Evolutionary conservation across 2,113 vertebrate species (phyloP), one percentile per base, ranked within the genome.

Genomic region (Microcebus murinus): DNA sequence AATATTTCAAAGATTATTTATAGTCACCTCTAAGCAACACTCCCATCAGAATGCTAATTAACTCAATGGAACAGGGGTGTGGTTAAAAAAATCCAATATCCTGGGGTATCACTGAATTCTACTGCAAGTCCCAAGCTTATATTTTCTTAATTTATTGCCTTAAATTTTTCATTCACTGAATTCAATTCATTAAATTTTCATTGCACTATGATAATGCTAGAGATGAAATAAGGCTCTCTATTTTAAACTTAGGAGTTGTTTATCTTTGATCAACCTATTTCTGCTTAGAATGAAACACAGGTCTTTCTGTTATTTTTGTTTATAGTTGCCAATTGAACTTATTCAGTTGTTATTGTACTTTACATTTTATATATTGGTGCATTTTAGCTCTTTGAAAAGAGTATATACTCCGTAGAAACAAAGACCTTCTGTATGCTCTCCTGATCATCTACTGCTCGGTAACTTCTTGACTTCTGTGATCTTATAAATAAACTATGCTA

Each of bases 1-100:
- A 87, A 48, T 63, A 55, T 87, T 71, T 85, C 42, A 93, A 84
- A 77, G 45, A 52, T 92, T 61, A 88, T 79, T 87, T 77, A 61
- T 36, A 94, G 29, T 86, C 15, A 83, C n/a, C 14, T 70, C 10
- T 52, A 48, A 83, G 8, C 25, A 91, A 70, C 1, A 65, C 4
- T 76, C 1, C 70, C 14, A 88, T 42, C 79, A 83, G 34, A 79
- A 79, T 29, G 1, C 39, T 88, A 80, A 86, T 88, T 85, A 83
- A 82, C 15, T 85, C 63, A 93, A 50, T 81, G 14, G 27, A 81
- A 61, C 84, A 81, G 8, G 23, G n/a, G 14, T 77, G 25, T 88
- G 63, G 18, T 83, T 95, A 89, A 90, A 76, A 76, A 68, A 93
- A 68, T 45, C 36, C 36, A 57, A 67, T n/a, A 86, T 1, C 34